Conservation (phyloP, 2,113 vertebrate genomes). For the Ciconia stormi region DNA sequence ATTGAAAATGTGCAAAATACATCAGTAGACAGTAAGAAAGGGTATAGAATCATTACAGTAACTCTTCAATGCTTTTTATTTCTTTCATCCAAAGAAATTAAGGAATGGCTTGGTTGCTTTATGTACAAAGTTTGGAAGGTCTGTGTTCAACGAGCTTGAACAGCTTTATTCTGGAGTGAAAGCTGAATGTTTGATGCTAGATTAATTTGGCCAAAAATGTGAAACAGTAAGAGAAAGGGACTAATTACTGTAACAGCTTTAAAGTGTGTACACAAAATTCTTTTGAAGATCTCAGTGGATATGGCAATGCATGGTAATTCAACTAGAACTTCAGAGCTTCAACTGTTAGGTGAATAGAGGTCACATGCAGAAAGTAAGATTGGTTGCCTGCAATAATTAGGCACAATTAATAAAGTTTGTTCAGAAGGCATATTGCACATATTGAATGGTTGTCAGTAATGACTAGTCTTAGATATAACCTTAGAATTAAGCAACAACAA, state of each 20-base stretch:
- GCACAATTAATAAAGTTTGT: background rate
- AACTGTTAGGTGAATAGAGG: background rate
- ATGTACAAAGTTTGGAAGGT: background rate
- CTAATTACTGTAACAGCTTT: slow-evolving; percentile 8
- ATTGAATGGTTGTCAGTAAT: background rate
- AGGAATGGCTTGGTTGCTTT: background rate
- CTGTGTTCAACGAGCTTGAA: background rate
- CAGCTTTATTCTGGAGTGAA: background rate
- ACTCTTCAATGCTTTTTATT: background rate
- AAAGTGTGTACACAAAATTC: background rate
- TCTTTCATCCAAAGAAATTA: background rate
- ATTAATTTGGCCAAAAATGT: background rate
- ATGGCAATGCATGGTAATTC: background rate
- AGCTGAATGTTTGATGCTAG: background rate
- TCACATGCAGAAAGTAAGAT: background rate
- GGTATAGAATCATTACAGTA: background rate
- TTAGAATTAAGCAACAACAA: background rate
- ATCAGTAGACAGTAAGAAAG: background rate
- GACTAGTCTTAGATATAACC: background rate
- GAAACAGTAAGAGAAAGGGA: background rate
- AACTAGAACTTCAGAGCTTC: background rate
- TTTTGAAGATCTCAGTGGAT: background rate
- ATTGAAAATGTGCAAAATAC: background rate
- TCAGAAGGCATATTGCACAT: background rate
- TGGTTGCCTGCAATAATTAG: background rate